phyloP scores from a whole-genome alignment of 2,113 vertebrate species.

The Eurystomus gularis region DNA sequence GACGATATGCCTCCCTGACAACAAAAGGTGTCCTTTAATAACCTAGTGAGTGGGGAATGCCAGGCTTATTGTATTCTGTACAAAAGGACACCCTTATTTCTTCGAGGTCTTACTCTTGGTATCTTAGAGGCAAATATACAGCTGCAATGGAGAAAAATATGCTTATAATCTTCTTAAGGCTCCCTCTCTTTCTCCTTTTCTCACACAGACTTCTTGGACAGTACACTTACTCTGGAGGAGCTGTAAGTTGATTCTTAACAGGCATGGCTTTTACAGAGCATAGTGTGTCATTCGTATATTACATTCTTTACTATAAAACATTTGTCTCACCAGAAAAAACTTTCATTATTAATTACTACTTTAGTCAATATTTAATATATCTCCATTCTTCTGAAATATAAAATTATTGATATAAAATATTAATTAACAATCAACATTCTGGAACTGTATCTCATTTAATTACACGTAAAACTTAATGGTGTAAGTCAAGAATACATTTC shows the following conservation, averaged over 20 bases:
- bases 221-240: background rate
- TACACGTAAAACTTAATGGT: background rate
- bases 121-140: background rate
- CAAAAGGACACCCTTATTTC: background rate
- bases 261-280: background rate
- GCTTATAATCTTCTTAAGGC: background rate
- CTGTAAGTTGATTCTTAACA: background rate
- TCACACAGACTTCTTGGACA: background rate
- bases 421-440: background rate
- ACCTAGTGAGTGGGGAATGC: background rate
- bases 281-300: background rate
- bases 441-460: background rate
- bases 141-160: background rate
- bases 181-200: background rate
- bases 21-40: background rate
- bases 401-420: conserved; percentile 44
- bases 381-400: background rate
- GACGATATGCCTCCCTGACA: background rate
- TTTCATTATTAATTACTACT: conserved; percentile 27
- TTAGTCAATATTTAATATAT: conserved; percentile 55
- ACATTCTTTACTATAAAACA: conserved; percentile 4
- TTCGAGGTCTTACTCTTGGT: background rate
- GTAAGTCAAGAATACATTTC: background rate
- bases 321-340: conserved; percentile 2
- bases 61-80: background rate